Conservation (phyloP, 2,888 invertebrate genomes). For the Escarpia spicata region DNA sequence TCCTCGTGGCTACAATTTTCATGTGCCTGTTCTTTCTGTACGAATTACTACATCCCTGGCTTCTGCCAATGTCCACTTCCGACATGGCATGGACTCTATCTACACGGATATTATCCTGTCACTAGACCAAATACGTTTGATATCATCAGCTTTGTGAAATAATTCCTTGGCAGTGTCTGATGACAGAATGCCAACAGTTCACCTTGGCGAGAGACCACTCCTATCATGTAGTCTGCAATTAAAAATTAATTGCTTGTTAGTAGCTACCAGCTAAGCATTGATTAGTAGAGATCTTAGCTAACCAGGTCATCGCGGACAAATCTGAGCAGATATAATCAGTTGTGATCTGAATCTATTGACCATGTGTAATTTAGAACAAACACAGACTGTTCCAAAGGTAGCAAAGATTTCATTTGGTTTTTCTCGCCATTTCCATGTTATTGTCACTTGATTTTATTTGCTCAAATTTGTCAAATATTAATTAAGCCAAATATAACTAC, state of each 20-base stretch:
- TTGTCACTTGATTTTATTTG: not conserved
- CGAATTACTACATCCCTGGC: not conserved
- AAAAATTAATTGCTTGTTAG: conserved; percentile 21
- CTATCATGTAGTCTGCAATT: conserved; percentile 8
- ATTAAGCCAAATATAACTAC: not conserved
- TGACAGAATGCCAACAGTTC: not conserved
- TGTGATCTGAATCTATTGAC: not conserved
- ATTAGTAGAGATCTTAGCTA: not conserved
- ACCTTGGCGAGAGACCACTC: not conserved
- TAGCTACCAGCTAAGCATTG: not conserved
- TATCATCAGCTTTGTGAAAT: not conserved
- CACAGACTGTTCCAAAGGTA: not conserved
- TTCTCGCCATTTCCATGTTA: not conserved
- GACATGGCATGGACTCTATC: not conserved
- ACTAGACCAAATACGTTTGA: not conserved
- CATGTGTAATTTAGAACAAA: not conserved
- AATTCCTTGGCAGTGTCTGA: not conserved
- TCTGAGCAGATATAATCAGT: conserved; percentile 12
- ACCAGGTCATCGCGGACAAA: not conserved
- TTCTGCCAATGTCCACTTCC: not conserved
- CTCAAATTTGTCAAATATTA: not conserved
- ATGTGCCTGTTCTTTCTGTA: not conserved
- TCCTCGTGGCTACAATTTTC: conserved; percentile 14
- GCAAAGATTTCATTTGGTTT: not conserved
- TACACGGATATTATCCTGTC: not conserved